Base-by-base conservation (phyloP, 2,888 invertebrate genomes). In the Oscheius sp. region DNA sequence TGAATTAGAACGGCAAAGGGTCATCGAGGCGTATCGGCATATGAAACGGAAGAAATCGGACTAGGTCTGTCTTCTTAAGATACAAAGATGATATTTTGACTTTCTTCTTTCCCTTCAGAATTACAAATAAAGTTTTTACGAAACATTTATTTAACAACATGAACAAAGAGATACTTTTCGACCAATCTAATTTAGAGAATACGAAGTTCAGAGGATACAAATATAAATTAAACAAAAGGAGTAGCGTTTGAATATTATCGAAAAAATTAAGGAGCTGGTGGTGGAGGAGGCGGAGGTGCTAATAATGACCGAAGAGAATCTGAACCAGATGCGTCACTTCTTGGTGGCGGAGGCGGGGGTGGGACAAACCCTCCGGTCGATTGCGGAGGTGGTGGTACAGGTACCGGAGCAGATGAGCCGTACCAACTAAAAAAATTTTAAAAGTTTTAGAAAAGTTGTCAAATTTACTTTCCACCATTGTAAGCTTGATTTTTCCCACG, bases 1-100 rank as follows among this genome's bases (percentile, higher is more conserved):
- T 32, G 66, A 70, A 24, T 74, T 49, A 20, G 82, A 82, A 56
- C 72, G 82, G 8, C 74, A 73, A 45, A 47, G 76, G 47, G 76
- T 80, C 26, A 80, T 82, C 54, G 80, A 81, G 24, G 78, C 77
- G 12, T 81, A 82, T 59, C 68, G 82, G 20, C 49, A 76, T 6
- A 67, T 79, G 50, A 82, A 82, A 61, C 79, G 72, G 65, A 69
- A 71, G 68, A 70, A 33, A 61, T 41, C 38, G 9, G n/a, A 8
- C 74, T 50, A 2, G 72, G 70, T 22, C 71, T 4, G 74, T 67
- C 45, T 70, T 71, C 73, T 73, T 54, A 28, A 70, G 56, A 14
- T 6, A 8, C 14, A 47, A 9, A 44, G 17, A 8, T 30, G 5
- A 36, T n/a, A 3, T 12, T 3, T 41, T 12, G 12, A 41, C 20